Base-by-base conservation (phyloP, 92 coral and sea anemone genomes). In the Metridium senile region DNA sequence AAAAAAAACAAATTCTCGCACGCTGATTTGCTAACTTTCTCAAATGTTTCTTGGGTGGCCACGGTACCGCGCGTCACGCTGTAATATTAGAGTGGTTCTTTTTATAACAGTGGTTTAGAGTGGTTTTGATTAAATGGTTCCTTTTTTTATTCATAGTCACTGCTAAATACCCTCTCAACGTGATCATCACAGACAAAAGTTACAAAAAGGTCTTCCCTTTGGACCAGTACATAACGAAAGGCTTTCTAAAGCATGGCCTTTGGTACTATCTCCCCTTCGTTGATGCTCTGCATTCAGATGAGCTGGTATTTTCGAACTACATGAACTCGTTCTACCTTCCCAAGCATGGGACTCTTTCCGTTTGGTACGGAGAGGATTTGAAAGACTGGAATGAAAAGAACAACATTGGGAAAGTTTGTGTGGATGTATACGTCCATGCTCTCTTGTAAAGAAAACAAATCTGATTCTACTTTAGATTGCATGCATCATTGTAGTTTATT, bases 351-450 rank as follows among this genome's bases (percentile, higher is more conserved):
- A 3, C 1, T 35, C 22, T 63, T 13, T 10, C 35, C 70, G 18
- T 75, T 54, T 87, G 91, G 93, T 89, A 81, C 47, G 87, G 93
- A 27, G 93, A 89, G 45, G 93, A 89, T 63, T 59, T 89, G 74
- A 68, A 23, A 32, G 75, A 77, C 53, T 73, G 84, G 81, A 9
- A 62, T 7, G 76, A 68, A 53, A 1, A 29, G 9, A 85, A 89
- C 74, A 81, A 85, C 62, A 61, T 79, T 25, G 93, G 93, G 11
- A 68, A 81, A 29, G 93, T 85, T 6, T 89, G 93, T 35, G 93
- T 86, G 9, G 93, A 89, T 72, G 87, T 89, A 0, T 88, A 35
- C 58, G 86, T 75, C 0, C 82, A 84, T 58, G 82, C 64, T 27
- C 80, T 74, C 34, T n/a, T n/a, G n/a, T n/a, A n/a, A n/a, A n/a